phyloP scores from a whole-genome alignment of 2,113 vertebrate genomes.

The Nicator chloris region DNA sequence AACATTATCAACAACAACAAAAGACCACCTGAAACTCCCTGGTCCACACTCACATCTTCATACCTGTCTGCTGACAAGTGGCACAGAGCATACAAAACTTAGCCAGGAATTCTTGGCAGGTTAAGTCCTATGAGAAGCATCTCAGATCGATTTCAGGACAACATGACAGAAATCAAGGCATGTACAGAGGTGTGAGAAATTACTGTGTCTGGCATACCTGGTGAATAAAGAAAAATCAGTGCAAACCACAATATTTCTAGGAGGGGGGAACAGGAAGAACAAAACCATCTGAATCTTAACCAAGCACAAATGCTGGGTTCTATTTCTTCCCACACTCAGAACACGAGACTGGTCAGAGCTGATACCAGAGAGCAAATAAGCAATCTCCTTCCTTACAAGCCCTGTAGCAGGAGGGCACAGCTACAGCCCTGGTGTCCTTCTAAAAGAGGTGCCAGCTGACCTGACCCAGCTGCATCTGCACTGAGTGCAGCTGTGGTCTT shows the following conservation, averaged over 20 bases:
- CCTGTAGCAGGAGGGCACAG: not conserved
- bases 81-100: not conserved
- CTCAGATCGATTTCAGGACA: not conserved
- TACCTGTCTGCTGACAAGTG: not conserved
- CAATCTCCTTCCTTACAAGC: not conserved
- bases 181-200: not conserved
- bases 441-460: not conserved
- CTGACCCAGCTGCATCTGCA: not conserved
- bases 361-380: not conserved
- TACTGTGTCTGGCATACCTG: not conserved
- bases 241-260: not conserved
- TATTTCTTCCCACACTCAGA: not conserved
- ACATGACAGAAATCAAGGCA: not conserved
- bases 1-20: not conserved
- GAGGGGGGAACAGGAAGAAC: not conserved
- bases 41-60: not conserved
- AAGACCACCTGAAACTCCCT: not conserved
- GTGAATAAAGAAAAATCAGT: not conserved
- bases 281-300: not conserved
- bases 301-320: not conserved
- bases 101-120: not conserved
- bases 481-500: not conserved
- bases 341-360: not conserved
- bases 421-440: not conserved
- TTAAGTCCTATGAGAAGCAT: not conserved